Base-by-base conservation (phyloP, 2,797 vertebrate species). In the Tragelaphus eurycerus region DNA sequence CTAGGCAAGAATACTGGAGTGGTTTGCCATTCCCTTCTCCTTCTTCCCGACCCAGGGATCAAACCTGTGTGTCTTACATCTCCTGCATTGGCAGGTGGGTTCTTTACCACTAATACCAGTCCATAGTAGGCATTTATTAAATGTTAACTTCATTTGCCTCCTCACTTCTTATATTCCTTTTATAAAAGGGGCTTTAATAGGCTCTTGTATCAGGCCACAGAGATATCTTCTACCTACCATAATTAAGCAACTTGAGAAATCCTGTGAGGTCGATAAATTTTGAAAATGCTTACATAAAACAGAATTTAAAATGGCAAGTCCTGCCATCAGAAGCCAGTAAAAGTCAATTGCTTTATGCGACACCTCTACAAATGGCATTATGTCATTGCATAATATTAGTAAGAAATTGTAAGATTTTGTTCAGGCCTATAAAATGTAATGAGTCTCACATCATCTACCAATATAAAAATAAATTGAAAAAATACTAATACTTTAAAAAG, bases 381-480 rank as follows among this genome's bases (percentile, higher is more conserved):
- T 99, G 98, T 99, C 99, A 99, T 98, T 99, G 98, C 97, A 98
- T 98, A 99, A 99, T 99, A 98, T 99, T 99, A 99, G 98, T 97
- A 98, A 98, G 98, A 98, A 99, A 98, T 95, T 91, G 98, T 98
- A 98, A 98, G 98, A 98, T 98, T 98, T 99, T 98, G 98, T 99
- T 98, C 98, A 98, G 93, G 97, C 95, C 97, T 98, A 98, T 99
- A 99, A 99, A 99, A 98, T 97, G 95, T 99, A 99, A 99, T 98
- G 98, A 98, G 98, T 98, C 98, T 99, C 98, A 98, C 98, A 98
- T 98, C 98, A 98, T 98, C 98, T 98, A 95, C 98, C 98, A 97
- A 98, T 98, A 98, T 96, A 97, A 99, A 98, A 84, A n/a, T 38
- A 97, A 97, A 97, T 91, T 83, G 96, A 95, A 98, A 83, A 96